phyloP scores from a whole-genome alignment of 2,797 vertebrate genomes.

The Molossus alvarezi region DNA sequence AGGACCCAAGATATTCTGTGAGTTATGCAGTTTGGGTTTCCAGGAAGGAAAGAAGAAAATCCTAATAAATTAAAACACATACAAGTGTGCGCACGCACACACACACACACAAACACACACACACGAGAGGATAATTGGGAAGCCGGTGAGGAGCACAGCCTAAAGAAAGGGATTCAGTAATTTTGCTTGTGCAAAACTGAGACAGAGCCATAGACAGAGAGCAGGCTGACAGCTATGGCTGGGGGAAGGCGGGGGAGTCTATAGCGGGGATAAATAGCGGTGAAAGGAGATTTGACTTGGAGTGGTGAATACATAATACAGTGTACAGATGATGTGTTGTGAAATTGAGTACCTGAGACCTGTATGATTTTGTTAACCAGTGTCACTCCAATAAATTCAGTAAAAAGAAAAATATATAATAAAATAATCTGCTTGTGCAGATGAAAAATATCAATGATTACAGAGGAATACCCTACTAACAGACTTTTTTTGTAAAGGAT shows the following conservation, averaged over 20 bases:
- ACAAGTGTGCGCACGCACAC: too few relatives aligned
- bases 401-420: too few relatives aligned
- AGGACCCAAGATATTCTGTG: not conserved
- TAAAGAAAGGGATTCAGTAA: not conserved
- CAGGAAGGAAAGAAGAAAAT: not conserved
- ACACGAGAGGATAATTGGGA: not conserved
- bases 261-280: too few relatives aligned
- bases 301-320: too few relatives aligned
- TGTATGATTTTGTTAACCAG: too few relatives aligned
- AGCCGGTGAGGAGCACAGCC: not conserved
- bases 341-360: too few relatives aligned
- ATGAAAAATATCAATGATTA: slow-evolving; percentile 24
- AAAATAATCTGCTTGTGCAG: not conserved
- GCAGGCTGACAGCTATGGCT: too few relatives aligned
- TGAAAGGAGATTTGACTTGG: too few relatives aligned
- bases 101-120: not conserved
- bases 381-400: too few relatives aligned
- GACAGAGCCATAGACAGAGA: too few relatives aligned
- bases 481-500: not conserved
- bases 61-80: not conserved
- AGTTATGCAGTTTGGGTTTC: not conserved
- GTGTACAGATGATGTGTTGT: too few relatives aligned
- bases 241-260: too few relatives aligned
- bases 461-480: not conserved
- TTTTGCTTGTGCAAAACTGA: not conserved